Conservation (phyloP, 2,797 vertebrate genomes). For the Mus caroli region DNA sequence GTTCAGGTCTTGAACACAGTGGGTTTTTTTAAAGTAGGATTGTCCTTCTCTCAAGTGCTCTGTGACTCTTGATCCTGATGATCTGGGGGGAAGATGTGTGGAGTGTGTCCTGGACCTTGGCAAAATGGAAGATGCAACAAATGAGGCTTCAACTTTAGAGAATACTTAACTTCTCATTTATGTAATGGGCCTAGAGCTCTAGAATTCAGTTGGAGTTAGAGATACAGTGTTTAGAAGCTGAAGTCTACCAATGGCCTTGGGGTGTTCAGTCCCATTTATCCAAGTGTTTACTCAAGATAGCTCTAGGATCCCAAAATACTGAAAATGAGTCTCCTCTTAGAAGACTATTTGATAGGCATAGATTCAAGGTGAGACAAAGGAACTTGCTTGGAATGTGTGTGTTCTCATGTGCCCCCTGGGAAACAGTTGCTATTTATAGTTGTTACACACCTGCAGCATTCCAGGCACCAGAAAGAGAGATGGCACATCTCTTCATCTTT, state of each 20-base stretch:
- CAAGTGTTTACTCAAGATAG: background rate
- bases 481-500: background rate
- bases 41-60: background rate
- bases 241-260: background rate
- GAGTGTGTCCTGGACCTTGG: background rate
- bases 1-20: background rate
- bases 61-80: background rate
- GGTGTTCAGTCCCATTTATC: background rate
- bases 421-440: background rate
- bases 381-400: background rate
- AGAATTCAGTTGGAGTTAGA: background rate
- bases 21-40: background rate
- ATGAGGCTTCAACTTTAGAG: background rate
- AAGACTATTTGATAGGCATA: conserved; percentile 19
- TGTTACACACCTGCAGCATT: background rate
- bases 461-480: background rate
- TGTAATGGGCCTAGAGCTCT: background rate
- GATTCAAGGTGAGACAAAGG: background rate
- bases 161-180: background rate
- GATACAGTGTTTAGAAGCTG: background rate
- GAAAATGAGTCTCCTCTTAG: background rate
- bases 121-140: background rate
- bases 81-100: background rate
- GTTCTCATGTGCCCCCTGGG: background rate
- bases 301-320: background rate